Evolutionary conservation across 2,113 vertebrate species (phyloP), one percentile per base, ranked within the genome.

Genomic region (Bufo bufo): DNA sequence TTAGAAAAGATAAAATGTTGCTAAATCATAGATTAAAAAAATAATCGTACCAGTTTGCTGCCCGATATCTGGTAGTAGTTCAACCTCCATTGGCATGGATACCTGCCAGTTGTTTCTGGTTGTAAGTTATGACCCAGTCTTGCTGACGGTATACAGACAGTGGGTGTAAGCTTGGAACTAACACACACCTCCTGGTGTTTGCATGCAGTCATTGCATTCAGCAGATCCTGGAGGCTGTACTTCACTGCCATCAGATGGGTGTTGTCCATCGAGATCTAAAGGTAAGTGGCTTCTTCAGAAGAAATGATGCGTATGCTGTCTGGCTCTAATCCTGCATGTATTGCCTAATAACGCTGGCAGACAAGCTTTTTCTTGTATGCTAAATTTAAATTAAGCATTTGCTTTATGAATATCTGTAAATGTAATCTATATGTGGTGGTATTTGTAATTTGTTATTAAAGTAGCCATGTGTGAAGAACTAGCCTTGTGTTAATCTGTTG

Each of bases 161-260:
- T 94, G 91, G 92, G 94, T 92, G 93, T 92, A 90, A 92, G 96
- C 96, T 94, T 92, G 94, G 95, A 93, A 97, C 97, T 97, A 97
- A 98, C 96, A 91, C 94, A 91, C 94, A 91, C 93, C 96, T 94
- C 96, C 96, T 95, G 98, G 95, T 98, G 96, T 99, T 97, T 98
- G 97, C 97, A 97, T 97, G 97, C 97, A 98, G 97, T 97, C 97
- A 98, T 97, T 99, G 98, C 97, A 99, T 98, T 96, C 97, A 98
- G 96, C 98, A 98, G 97, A 99, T 97, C 96, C 96, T 99, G 94
- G 98, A 98, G 95, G 97, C 97, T 85, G 98, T 97, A 94, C 98
- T 98, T 45, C 97, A 98, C 94, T 99, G 98, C 95, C 98, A 99
- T 96, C 97, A 98, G 97, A 97, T 97, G 97, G 97, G 97, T 85